Conservation (phyloP, 92 coral and sea anemone genomes). For the Pocillopora meandrina region DNA sequence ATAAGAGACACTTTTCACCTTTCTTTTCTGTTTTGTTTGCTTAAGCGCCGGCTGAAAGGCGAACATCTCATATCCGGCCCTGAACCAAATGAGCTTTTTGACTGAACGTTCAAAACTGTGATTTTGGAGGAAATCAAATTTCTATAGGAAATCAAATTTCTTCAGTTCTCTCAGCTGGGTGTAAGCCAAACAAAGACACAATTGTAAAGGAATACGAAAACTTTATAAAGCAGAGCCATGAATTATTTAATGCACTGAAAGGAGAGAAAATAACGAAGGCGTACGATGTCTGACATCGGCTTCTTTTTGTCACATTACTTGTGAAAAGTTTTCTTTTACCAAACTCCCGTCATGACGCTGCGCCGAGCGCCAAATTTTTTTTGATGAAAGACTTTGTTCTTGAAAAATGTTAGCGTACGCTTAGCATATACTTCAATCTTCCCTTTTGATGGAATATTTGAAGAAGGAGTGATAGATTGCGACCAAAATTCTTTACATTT, state of each 20-base stretch:
- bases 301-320: constrained; percentile 3
- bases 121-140: constrained; percentile 39
- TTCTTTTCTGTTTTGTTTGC: constrained; percentile 37
- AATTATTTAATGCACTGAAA: constrained; percentile 27
- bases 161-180: constrained; percentile 39
- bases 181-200: constrained; percentile 39
- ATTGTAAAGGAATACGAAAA: constrained; percentile 33
- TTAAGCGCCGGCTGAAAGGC: constrained; percentile 23
- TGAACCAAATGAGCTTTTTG: constrained; percentile 27
- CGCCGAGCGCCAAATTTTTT: too few relatives aligned
- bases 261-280: neutral
- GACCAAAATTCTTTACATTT: too few relatives aligned
- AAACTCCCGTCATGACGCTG: too few relatives aligned
- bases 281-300: neutral
- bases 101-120: constrained; percentile 41
- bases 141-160: constrained; percentile 39
- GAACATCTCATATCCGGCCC: constrained; percentile 40
- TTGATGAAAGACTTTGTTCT: too few relatives aligned
- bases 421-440: too few relatives aligned
- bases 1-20: constrained; percentile 35
- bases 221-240: constrained; percentile 12
- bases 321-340: neutral
- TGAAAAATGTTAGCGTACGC: too few relatives aligned
- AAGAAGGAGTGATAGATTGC: too few relatives aligned
- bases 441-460: too few relatives aligned